Base-by-base conservation (phyloP, 1,140 invertebrate genomes). In the Trachelipus rathkii region DNA sequence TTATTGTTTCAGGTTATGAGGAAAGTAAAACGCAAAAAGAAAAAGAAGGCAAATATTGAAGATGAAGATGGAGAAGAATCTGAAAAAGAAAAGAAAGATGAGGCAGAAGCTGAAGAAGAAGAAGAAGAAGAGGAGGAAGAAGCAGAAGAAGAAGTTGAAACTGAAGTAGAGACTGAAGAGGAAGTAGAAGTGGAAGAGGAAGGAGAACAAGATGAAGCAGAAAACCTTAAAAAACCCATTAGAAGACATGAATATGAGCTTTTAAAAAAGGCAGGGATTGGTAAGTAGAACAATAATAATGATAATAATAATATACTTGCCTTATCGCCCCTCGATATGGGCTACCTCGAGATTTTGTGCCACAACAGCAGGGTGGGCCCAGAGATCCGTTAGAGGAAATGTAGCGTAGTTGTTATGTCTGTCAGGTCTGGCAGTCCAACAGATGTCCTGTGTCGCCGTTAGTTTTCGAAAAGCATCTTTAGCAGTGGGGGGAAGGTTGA, bases 191-290 rank as follows among this genome's bases (percentile, higher is more conserved):
- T 77, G 44, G 86, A 87, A n/a, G 87, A 86, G 44, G 87, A 88
- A 24, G 84, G 86, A 5, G 81, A 85, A 7, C 83, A 85, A 8
- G 84, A 85, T 0, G 87, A 89, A 13, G 86, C 83, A 44, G 87
- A 89, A 0, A 87, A 87, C 0, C 86, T 95, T 11, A 98, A 97
- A 85, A 92, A 95, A 82, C 93, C 95, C 0, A 90, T 91, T 46
- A 87, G 94, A 71, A 93, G 91, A 73, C 95, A 95, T 10, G 82
- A 81, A 33, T 79, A 81, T 33, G 82, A 82, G 67, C 44, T 81
- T 9, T 70, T 82, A 3, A 79, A 75, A 60, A 78, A 75, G 21
- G 82, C 82, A 21, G 80, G 77, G 11, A 78, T 81, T 76, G 76
- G 78, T 81, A 46, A 78, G 77, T 69, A 70, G n/a, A n/a, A n/a